Evolutionary conservation across 2,797 vertebrate species (phyloP), one percentile per base, ranked within the genome.

Genomic region (Chaunax sp.): DNA sequence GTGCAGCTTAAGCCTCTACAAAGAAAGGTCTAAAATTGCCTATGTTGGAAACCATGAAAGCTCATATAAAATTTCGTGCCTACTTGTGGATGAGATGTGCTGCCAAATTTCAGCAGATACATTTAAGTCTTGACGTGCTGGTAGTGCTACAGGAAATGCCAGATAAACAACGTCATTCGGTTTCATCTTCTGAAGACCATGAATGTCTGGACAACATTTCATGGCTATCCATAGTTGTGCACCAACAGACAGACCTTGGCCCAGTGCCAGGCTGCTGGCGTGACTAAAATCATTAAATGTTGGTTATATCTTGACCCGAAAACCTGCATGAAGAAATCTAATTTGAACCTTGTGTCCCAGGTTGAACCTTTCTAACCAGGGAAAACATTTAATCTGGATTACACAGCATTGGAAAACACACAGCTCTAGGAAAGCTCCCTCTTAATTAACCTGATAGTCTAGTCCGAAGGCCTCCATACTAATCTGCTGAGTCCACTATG

Each of bases 391-490:
- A 58, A 28, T 71, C 60, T 73, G 80, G 85, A 83, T 86, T 75
- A 80, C n/a, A 38, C 26, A 11, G 16, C 19, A 38, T 52, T 64
- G 58, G 26, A 80, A 69, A 71, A 60, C 50, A 54, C 25, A 38
- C 40, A 68, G 68, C 72, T 79, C 26, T 25, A 45, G 4, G 15
- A 65, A 68, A 73, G 57, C 78, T 77, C 33, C 23, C 47, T 72
- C 60, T 58, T 85, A 84, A 82, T 84, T 72, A 72, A 64, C 76
- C 64, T 72, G 71, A 73, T 65, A 73, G 68, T 62, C 53, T 72
- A 75, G 43, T 69, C 54, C 38, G 44, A 69, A 78, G 51, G 72
- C 69, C 60, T 61, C 23, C 5, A 16, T 35, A 9, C 26, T 72
- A 82, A 86, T 82, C 82, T 75, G 43, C 61, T 72, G 70, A 65